These are phyloP conservation scores for Carcharodon carcharias DNA, from an alignment of 2,797 vertebrate species.

Conservation along the genomic window DNA sequence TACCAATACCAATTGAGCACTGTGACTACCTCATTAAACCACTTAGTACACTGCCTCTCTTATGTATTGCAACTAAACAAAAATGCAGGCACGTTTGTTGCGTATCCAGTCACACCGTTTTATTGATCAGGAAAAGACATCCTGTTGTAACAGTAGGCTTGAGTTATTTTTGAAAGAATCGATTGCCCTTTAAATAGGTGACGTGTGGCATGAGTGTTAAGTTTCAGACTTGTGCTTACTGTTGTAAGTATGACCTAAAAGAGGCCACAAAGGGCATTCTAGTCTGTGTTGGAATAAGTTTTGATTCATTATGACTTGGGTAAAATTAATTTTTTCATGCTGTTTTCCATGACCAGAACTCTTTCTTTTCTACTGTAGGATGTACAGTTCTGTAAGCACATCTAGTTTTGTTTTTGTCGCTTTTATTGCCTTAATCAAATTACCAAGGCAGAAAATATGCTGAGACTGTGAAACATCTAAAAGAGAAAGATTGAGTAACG, in stretches of 20 bases:
- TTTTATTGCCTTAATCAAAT: neutral
- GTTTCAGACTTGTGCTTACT: slow-evolving; percentile 2
- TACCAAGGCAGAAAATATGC: neutral
- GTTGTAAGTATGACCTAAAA: slow-evolving; percentile 14
- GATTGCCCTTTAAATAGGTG: slow-evolving; percentile 3
- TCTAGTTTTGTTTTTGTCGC: too few relatives aligned
- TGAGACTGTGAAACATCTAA: neutral
- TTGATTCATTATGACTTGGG: neutral
- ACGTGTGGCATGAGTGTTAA: neutral
- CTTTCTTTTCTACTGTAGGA: neutral
- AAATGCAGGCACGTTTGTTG: neutral
- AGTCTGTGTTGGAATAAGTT: neutral
- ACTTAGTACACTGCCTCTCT: neutral
- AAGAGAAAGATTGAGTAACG: neutral
- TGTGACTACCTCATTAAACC: neutral
- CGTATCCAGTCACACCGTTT: neutral
- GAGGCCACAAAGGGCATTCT: neutral
- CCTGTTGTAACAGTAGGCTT: slow-evolving; percentile 13
- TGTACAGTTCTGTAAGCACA: too few relatives aligned
- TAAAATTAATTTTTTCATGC: neutral
- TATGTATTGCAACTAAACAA: neutral
- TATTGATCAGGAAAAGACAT: slow-evolving; percentile 33
- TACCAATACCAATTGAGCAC: neutral
- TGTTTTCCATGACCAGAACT: neutral
- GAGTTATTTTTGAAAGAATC: slow-evolving; percentile 20